Evolutionary conservation across 2,888 invertebrate species (phyloP), one percentile per base, ranked within the genome.

Genomic region (Bellardia bayeri): DNA sequence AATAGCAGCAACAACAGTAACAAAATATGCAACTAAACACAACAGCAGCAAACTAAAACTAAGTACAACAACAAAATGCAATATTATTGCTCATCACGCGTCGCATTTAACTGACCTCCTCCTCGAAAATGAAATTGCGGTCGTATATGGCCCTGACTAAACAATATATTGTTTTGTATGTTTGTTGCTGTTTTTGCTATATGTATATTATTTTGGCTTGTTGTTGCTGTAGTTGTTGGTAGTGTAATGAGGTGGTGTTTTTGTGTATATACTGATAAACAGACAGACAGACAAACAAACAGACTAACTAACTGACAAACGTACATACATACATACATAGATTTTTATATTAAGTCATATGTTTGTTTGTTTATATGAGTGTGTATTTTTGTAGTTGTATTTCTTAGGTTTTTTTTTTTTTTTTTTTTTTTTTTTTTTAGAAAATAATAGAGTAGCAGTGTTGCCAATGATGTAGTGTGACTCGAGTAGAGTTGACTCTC

Each of bases 41-140:
- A 63, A 54, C 51, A 83, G 49, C 40, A 33, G 63, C 49, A 63
- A 76, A 69, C 51, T 54, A 63, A 49, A 74, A 49, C 82, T 69
- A 69, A 58, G 64, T 58, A 66, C 45, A 72, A 58, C 7, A 40
- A 64, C 51, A 75, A 82, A 85, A 82, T 82, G 82, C 71, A 82
- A 82, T 88, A 89, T 72, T 84, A 82, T 85, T 87, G 87, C 82
- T 87, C 88, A 87, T 84, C 85, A 83, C 80, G 86, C 82, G 76
- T 82, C 83, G 86, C 82, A 86, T 82, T 87, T 87, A 85, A 87
- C 85, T 88, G 87, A 72, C 82, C 83, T 89, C 89, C 87, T 86
- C 82, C 82, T 86, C 87, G 82, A 66, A 86, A 87, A 85, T 82
- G 68, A 85, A 87, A 87, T 87, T 87, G 87, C 82, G 87, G 87